phyloP scores from a whole-genome alignment of 2,888 invertebrate genomes.

The Lasioglossum figueresi region DNA sequence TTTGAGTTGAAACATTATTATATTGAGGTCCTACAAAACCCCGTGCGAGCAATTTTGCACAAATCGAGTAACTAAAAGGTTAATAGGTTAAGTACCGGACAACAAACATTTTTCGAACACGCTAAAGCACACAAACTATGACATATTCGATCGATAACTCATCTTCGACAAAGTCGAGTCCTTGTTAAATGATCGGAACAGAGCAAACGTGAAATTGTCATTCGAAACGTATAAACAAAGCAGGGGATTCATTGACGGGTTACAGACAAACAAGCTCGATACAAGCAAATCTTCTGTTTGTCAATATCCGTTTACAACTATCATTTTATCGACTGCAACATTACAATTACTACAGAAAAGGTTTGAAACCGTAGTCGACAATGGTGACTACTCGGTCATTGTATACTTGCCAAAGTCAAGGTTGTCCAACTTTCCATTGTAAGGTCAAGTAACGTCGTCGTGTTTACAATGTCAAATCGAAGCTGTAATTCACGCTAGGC shows the following conservation, averaged over 20 bases:
- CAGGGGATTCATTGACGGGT: neutral
- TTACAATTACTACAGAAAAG: neutral
- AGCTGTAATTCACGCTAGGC: conserved; percentile 48
- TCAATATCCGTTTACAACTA: neutral
- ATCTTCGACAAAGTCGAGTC: neutral
- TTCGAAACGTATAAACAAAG: neutral
- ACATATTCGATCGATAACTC: neutral
- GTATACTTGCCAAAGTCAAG: conserved; percentile 76
- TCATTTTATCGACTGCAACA: conserved; percentile 13
- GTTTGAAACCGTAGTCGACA: conserved; percentile 20
- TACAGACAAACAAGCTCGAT: neutral
- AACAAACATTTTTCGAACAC: neutral
- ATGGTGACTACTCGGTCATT: conserved; percentile 50
- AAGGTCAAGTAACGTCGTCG: conserved; percentile 64
- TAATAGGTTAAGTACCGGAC: neutral
- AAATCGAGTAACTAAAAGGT: too few relatives aligned
- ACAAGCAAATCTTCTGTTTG: neutral
- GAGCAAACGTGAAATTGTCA: neutral
- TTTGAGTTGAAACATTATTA: too few relatives aligned
- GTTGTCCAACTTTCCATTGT: conserved; percentile 72
- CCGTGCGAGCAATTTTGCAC: too few relatives aligned
- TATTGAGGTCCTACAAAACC: too few relatives aligned
- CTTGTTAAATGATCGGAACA: neutral
- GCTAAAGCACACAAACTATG: neutral
- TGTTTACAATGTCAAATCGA: conserved; percentile 60